These are phyloP conservation scores for Cacatua alba DNA, from an alignment of 2,113 vertebrate genomes.

Conservation along the genomic window DNA sequence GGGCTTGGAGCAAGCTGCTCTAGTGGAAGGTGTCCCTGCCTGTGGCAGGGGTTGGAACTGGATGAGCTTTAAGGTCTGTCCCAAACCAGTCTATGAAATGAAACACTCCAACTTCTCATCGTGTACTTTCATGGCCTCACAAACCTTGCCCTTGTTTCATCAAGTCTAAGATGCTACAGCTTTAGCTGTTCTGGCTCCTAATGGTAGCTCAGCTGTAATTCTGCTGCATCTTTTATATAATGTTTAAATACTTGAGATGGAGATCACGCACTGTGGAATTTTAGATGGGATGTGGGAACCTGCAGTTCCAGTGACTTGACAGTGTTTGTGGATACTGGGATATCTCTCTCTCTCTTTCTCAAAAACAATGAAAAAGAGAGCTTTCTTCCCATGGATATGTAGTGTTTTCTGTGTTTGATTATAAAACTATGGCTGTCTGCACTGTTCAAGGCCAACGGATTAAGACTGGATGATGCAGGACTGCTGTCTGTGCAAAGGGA, in stretches of 20 bases:
- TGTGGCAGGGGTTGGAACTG: too few species aligned
- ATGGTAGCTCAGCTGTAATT: neutral
- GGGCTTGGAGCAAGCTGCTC: neutral
- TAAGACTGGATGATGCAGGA: accelerated
- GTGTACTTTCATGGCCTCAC: accelerated
- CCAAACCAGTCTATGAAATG: neutral
- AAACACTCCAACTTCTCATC: neutral
- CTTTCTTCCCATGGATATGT: accelerated
- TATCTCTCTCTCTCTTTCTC: neutral
- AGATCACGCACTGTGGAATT: accelerated
- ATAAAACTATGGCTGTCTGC: neutral
- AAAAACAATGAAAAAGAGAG: too few species aligned
- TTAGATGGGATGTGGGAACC: neutral
- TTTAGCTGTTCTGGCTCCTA: accelerated
- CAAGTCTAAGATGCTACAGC: neutral
- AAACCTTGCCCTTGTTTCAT: accelerated
- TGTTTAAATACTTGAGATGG: neutral
- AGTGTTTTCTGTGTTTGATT: neutral
- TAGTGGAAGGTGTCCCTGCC: too few species aligned
- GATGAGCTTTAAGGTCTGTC: too few species aligned
- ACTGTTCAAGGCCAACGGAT: neutral
- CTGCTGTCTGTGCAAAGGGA: neutral
- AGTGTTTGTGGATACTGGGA: accelerated
- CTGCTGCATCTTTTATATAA: neutral
- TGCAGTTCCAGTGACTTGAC: neutral